Percentiles rank a stretch among this genome's conserved stretches.
These are phyloP conservation scores for Agelaius phoeniceus DNA, from an alignment of 2,113 vertebrate genomes.

Conservation along the genomic window DNA sequence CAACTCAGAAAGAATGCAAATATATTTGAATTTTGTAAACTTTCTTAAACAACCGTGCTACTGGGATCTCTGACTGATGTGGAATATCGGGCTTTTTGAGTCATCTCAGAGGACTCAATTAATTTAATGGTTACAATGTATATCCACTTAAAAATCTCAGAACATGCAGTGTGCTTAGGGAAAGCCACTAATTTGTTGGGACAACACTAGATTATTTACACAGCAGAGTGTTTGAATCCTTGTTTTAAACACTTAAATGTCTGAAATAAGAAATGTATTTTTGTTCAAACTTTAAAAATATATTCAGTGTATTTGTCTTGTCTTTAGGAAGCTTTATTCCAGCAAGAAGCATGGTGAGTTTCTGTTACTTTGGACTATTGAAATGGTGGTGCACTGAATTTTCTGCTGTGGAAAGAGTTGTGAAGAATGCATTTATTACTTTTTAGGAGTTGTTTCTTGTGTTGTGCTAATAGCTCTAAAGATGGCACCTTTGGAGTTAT, in stretches of 20 bases:
- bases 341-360: neutral
- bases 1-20: neutral
- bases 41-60: neutral
- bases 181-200: slow-evolving; percentile 10
- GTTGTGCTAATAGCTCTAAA: neutral
- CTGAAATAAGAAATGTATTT: neutral
- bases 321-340: neutral
- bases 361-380: neutral
- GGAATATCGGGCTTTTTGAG: neutral
- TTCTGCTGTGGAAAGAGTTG: neutral
- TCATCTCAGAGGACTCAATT: neutral
- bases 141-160: neutral
- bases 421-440: neutral
- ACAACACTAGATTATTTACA: neutral
- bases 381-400: neutral
- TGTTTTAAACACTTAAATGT: neutral
- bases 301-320: neutral
- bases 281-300: neutral
- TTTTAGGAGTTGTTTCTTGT: neutral
- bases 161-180: neutral
- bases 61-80: neutral
- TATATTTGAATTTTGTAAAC: neutral
- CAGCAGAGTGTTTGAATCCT: neutral
- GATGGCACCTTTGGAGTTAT: neutral
- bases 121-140: neutral